Conservation (phyloP, 2,113 vertebrate species). For the Archocentrus centrarchus region DNA sequence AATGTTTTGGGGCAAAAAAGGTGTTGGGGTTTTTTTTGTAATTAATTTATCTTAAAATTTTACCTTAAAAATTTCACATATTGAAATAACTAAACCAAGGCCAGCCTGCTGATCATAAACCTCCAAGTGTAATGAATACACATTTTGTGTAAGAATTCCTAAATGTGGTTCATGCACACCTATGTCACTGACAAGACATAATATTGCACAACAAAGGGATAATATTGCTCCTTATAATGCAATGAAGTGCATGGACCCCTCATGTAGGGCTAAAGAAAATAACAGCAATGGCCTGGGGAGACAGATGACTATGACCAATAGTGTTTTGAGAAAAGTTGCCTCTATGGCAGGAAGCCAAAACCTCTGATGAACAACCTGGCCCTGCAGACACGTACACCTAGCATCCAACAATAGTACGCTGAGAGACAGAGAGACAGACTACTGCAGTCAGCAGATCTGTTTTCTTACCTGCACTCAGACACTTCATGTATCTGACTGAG, state of each 20-base stretch:
- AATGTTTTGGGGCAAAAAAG: background rate
- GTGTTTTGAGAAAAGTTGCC: slow-evolving; percentile 73
- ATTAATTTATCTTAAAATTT: background rate
- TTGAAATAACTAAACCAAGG: slow-evolving; percentile 1
- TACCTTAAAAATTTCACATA: background rate
- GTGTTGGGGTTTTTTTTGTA: background rate
- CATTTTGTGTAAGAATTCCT: slow-evolving; percentile 17
- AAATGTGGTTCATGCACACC: slow-evolving; percentile 8
- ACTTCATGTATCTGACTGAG: slow-evolving; percentile 59
- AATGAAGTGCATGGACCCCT: slow-evolving; percentile 40
- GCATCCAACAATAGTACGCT: slow-evolving; percentile 56
- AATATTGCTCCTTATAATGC: slow-evolving; percentile 29
- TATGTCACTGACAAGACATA: background rate
- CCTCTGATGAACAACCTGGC: slow-evolving; percentile 69
- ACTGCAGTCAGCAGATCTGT: slow-evolving; percentile 67
- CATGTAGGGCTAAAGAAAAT: slow-evolving; percentile 56
- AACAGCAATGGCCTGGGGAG: slow-evolving; percentile 57
- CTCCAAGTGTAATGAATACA: slow-evolving; percentile 26
- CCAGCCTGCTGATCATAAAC: slow-evolving; percentile 19
- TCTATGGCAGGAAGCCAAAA: slow-evolving; percentile 70
- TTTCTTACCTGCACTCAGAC: slow-evolving; percentile 62
- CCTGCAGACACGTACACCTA: slow-evolving; percentile 66
- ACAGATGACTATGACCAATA: slow-evolving; percentile 72
- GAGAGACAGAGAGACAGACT: slow-evolving; percentile 56
- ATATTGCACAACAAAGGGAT: slow-evolving; percentile 26